A percentile compares a stretch with the other conserved stretches of the same genome.
phyloP scores from a whole-genome alignment of 2,888 invertebrate species.

The Oegoconia quadripuncta region DNA sequence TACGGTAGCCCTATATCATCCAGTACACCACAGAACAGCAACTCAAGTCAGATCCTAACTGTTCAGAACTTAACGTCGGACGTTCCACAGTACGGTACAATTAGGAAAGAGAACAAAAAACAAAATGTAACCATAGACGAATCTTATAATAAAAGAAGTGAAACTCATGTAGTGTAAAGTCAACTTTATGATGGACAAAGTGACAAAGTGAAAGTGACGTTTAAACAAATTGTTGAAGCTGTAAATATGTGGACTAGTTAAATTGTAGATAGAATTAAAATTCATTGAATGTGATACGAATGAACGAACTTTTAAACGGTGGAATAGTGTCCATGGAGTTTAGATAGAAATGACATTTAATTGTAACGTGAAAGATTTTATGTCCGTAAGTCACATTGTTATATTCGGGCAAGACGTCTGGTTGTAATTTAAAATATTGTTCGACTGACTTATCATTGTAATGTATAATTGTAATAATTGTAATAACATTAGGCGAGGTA shows the following conservation, averaged over 20 bases:
- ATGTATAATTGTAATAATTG: slow-evolving; percentile 42
- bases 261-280: slow-evolving; percentile 66
- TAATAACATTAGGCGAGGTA: slow-evolving; percentile 29
- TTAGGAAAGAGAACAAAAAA: slow-evolving; percentile 71
- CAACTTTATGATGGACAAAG: slow-evolving; percentile 12
- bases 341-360: slow-evolving; percentile 36
- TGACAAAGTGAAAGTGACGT: slow-evolving; percentile 16
- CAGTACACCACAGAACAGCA: slow-evolving; percentile 62
- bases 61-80: slow-evolving; percentile 76
- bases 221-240: background rate
- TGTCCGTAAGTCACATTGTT: slow-evolving; percentile 21
- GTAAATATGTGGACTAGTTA: slow-evolving; percentile 61
- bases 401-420: slow-evolving; percentile 29
- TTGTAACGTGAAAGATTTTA: slow-evolving; percentile 8
- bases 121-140: slow-evolving; percentile 75
- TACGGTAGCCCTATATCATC: slow-evolving; percentile 69
- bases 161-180: slow-evolving; percentile 63
- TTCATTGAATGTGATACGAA: slow-evolving; percentile 69
- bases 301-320: slow-evolving; percentile 38
- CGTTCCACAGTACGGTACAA: slow-evolving; percentile 75
- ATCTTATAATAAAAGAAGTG: slow-evolving; percentile 64
- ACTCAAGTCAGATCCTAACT: slow-evolving; percentile 78
- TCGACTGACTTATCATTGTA: slow-evolving; percentile 62
- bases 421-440: slow-evolving; percentile 48
- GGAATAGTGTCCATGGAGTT: slow-evolving; percentile 38